phyloP scores from a whole-genome alignment of 2,797 vertebrate species.

The Spea hammondii region DNA sequence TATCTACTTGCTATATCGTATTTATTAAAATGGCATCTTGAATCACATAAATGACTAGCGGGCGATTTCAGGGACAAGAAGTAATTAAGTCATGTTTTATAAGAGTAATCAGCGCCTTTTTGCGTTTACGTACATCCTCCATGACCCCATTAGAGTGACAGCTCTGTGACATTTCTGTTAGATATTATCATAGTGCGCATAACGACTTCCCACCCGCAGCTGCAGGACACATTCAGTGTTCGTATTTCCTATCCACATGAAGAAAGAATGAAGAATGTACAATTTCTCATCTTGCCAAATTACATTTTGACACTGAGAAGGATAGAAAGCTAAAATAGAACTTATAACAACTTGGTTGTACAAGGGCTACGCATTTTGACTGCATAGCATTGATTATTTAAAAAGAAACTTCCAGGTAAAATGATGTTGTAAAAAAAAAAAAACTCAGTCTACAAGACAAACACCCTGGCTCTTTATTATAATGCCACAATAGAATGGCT shows the following conservation, averaged over 20 bases:
- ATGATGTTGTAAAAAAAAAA: too few species aligned
- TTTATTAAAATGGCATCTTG: conserved; percentile 51
- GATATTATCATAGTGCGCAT: conserved; percentile 35
- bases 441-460: too few species aligned
- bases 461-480: too few species aligned
- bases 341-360: neutral
- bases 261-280: neutral
- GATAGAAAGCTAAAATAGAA: neutral
- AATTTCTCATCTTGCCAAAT: conserved; percentile 18
- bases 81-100: conserved; percentile 20
- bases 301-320: neutral
- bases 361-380: neutral
- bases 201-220: conserved; percentile 4
- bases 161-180: conserved; percentile 45
- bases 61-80: conserved; percentile 1
- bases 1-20: neutral
- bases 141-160: conserved; percentile 32
- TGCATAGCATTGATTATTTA: too few species aligned
- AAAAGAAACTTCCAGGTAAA: too few species aligned
- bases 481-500: too few species aligned
- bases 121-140: conserved; percentile 1
- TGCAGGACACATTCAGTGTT: conserved; percentile 4
- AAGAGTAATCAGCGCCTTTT: conserved; percentile 14
- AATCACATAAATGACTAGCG: conserved; percentile 6
- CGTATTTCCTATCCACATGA: conserved; percentile 25